Conservation (phyloP, 2,113 vertebrate species). For the Pteruthius melanotis region DNA sequence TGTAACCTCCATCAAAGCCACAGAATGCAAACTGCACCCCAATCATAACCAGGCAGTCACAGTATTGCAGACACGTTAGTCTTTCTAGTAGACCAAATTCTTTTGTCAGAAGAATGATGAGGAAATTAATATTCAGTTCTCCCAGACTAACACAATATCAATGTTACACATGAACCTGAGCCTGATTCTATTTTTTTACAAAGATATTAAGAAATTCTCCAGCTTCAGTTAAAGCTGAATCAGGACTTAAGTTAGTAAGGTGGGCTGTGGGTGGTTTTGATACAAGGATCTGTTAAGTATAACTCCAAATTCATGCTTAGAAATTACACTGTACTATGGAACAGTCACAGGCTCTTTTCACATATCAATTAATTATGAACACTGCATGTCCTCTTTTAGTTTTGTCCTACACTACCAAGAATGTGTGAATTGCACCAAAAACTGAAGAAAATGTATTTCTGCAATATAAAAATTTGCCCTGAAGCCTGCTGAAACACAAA, state of each 20-base stretch:
- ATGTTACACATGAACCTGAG: not conserved
- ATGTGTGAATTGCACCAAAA: not conserved
- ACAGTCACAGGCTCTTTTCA: not conserved
- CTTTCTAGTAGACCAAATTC: not conserved
- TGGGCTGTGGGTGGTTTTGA: not conserved
- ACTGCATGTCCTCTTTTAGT: not conserved
- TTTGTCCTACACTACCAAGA: not conserved
- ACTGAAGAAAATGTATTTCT: not conserved
- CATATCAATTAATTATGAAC: not conserved
- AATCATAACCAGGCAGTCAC: not conserved
- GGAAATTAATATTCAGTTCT: not conserved
- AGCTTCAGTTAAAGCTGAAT: not conserved
- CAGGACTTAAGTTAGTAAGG: not conserved
- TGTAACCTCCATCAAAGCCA: not conserved
- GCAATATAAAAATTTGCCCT: not conserved
- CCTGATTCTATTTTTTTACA: not conserved
- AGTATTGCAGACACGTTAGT: rapidly evolving
- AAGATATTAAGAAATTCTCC: not conserved
- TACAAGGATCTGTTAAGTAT: not conserved
- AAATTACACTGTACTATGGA: not conserved
- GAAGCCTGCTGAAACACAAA: not conserved
- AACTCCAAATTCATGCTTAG: not conserved
- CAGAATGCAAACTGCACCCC: not conserved
- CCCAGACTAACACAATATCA: not conserved
- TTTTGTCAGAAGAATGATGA: not conserved